These are phyloP conservation scores for Aplodontia rufa DNA, from an alignment of 2,113 vertebrate genomes.

Conservation along the genomic window DNA sequence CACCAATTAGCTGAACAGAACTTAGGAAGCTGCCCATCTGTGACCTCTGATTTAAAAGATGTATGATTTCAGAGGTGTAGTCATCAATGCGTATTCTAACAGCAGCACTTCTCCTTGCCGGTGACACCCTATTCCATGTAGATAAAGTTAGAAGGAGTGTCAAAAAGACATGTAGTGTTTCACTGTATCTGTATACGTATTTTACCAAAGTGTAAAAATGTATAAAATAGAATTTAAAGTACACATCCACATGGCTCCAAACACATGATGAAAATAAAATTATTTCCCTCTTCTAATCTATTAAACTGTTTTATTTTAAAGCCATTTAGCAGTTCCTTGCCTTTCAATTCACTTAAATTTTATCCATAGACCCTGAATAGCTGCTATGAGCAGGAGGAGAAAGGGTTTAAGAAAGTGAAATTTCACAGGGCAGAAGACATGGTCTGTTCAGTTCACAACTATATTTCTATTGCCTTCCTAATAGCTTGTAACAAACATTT, in stretches of 20 bases:
- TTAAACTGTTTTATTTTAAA: not conserved
- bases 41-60: not conserved
- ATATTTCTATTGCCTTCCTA: not conserved
- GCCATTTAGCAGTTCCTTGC: not conserved
- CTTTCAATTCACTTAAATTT: not conserved
- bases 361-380: not conserved
- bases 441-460: not conserved
- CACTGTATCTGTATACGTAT: not conserved
- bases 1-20: not conserved
- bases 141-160: not conserved
- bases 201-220: not conserved
- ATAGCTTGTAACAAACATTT: not conserved
- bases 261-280: not conserved
- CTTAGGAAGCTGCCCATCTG: not conserved
- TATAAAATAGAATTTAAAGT: not conserved
- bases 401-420: not conserved
- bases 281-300: not conserved
- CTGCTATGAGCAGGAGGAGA: not conserved
- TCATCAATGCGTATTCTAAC: not conserved
- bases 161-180: not conserved
- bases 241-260: not conserved
- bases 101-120: not conserved
- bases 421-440: not conserved
- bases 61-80: not conserved
- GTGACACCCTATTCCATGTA: not conserved